A percentile compares a stretch with the other conserved stretches of the same genome.
Conservation (phyloP, 2,113 vertebrate genomes). For the Lipophrys pholis region DNA sequence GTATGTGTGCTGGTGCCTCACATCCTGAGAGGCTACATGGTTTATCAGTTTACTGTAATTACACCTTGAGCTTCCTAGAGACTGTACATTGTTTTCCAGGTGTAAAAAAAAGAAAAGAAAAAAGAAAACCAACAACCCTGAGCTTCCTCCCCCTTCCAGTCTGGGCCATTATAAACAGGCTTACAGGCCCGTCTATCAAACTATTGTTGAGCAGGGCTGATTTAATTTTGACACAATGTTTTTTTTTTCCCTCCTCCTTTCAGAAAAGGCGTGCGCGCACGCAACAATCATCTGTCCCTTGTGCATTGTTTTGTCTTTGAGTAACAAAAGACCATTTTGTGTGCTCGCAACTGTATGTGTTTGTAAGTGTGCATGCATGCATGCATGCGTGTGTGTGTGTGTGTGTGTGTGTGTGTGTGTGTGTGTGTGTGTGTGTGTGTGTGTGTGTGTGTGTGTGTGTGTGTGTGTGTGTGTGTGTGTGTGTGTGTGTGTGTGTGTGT, state of each 20-base stretch:
- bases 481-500: no score
- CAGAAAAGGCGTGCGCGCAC: constrained; percentile 40
- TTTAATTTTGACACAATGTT: constrained; percentile 60
- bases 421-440: no score
- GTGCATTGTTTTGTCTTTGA: constrained; percentile 61
- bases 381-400: no score
- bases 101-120: constrained; percentile 21
- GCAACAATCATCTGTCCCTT: constrained; percentile 44
- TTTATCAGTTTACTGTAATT: constrained; percentile 49
- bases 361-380: neutral
- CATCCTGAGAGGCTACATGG: constrained; percentile 10
- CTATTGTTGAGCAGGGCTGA: constrained; percentile 56
- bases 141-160: neutral
- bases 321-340: constrained; percentile 62
- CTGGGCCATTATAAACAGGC: constrained; percentile 34
- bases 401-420: no score
- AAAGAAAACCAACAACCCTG: neutral
- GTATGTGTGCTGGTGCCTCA: no score
- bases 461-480: no score
- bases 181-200: constrained; percentile 54
- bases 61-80: constrained; percentile 26
- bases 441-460: no score
- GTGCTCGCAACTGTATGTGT: constrained; percentile 5
- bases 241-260: constrained; percentile 18
- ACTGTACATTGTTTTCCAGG: constrained; percentile 40